Percentiles rank a stretch among this genome's conserved stretches.
Conservation (phyloP, 2,113 vertebrate genomes). For the Orycteropus afer region DNA sequence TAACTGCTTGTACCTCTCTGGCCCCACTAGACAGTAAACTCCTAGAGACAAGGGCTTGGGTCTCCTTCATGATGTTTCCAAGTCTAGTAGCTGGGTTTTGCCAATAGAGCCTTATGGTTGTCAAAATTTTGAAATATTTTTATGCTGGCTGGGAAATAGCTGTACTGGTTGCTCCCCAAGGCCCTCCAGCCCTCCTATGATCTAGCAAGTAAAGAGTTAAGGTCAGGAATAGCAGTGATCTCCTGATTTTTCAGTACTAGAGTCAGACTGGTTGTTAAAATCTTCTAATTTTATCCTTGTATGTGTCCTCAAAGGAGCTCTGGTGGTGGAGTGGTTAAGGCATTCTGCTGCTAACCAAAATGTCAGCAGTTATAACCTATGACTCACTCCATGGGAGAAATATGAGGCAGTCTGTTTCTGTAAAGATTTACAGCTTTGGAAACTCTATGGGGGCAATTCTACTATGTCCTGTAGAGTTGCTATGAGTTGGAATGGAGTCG, state of each 20-base stretch:
- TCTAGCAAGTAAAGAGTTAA: background rate
- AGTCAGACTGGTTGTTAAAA: background rate
- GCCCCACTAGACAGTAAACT: background rate
- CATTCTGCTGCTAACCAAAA: no score
- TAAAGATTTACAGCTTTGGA: no score
- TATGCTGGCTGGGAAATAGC: background rate
- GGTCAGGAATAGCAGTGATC: background rate
- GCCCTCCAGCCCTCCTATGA: background rate
- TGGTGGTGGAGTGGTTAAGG: no score
- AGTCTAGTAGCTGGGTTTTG: background rate
- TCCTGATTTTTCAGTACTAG: background rate
- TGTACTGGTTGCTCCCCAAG: background rate
- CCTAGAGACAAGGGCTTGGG: background rate
- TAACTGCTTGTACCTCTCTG: background rate
- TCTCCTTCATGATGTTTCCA: background rate
- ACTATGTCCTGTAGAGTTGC: no score
- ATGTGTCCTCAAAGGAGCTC: no score
- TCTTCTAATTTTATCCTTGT: background rate
- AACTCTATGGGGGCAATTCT: no score
- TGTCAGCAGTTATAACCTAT: no score
- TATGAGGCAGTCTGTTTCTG: no score
- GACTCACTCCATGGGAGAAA: no score
- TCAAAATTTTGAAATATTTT: constrained; percentile 24
- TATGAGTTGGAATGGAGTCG: no score
- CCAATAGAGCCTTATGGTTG: background rate